Percentiles rank a stretch among this genome's conserved stretches.
These are phyloP conservation scores for Drosophila lacertosa DNA, from an alignment of 1,140 invertebrate genomes.

Conservation along the genomic window DNA sequence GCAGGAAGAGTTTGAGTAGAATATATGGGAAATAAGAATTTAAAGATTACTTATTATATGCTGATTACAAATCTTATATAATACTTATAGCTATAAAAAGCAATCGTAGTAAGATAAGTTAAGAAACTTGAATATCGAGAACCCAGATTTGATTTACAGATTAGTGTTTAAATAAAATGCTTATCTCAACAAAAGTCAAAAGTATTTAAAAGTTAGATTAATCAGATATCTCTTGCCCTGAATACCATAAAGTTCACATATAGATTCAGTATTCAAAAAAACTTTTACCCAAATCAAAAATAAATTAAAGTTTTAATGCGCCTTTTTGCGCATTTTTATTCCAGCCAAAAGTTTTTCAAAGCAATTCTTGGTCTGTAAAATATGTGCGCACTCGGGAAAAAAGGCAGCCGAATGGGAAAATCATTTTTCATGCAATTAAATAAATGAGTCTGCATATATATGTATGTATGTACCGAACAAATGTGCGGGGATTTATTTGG, in stretches of 20 bases:
- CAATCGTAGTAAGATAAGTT: too few relatives aligned
- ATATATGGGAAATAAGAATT: too few relatives aligned
- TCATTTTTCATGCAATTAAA: constrained; percentile 66
- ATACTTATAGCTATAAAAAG: too few relatives aligned
- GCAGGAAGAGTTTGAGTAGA: too few relatives aligned
- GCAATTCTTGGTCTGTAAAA: background rate
- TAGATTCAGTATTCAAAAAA: background rate
- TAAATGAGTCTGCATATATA: constrained; percentile 56
- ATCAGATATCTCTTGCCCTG: too few relatives aligned
- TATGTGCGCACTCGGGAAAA: background rate
- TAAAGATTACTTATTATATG: too few relatives aligned
- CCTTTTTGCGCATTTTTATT: background rate
- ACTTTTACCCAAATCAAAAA: background rate
- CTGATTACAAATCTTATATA: too few relatives aligned
- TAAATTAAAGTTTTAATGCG: background rate
- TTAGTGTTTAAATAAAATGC: too few relatives aligned
- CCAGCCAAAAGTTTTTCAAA: background rate
- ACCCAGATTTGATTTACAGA: too few relatives aligned
- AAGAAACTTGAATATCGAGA: too few relatives aligned
- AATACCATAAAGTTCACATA: background rate
- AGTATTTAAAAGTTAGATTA: too few relatives aligned
- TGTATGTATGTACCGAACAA: background rate
- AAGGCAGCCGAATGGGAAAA: constrained; percentile 24
- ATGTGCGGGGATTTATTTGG: constrained; percentile 10
- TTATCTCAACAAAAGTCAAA: background rate